Evolutionary conservation across 2,797 vertebrate genomes (phyloP).

Genomic region (Distichodus sexfasciatus): DNA sequence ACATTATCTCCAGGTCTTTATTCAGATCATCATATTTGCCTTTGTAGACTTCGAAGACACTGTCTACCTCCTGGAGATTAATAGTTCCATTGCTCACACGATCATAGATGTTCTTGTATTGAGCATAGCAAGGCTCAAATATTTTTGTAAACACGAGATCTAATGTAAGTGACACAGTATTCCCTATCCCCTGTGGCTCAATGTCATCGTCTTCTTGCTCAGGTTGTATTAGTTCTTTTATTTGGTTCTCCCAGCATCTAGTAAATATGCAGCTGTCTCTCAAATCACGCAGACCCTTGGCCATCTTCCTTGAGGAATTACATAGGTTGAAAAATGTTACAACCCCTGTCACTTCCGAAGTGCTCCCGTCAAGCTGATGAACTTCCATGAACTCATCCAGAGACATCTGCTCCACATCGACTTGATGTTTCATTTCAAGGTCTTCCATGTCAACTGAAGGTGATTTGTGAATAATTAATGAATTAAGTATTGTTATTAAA

Average conservation of each 20-base stretch:
- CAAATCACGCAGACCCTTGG: constrained; percentile 55
- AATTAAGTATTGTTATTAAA: too few species aligned
- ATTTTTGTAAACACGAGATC: constrained; percentile 46
- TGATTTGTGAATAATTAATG: neutral
- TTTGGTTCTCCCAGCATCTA: constrained; percentile 75
- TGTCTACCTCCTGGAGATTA: constrained; percentile 73
- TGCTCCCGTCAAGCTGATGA: constrained; percentile 31
- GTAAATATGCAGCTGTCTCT: constrained; percentile 78
- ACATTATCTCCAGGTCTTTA: constrained; percentile 72
- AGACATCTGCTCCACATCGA: constrained; percentile 60
- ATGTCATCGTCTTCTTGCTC: neutral
- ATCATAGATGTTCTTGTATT: constrained; percentile 66
- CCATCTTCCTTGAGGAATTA: constrained; percentile 63
- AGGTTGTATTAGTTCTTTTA: constrained; percentile 12
- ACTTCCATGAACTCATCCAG: constrained; percentile 68
- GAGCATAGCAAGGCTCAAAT: constrained; percentile 60
- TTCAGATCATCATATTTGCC: constrained; percentile 69
- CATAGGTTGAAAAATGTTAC: constrained; percentile 74
- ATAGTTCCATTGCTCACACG: constrained; percentile 74
- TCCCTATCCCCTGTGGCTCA: constrained; percentile 25
- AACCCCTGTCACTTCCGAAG: constrained; percentile 21
- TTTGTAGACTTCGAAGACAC: constrained; percentile 72
- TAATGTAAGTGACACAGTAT: neutral
- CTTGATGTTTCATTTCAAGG: constrained; percentile 50
- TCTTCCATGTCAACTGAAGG: constrained; percentile 69